phyloP scores from a whole-genome alignment of 2,797 vertebrate species.

The Urophycis tenuis region DNA sequence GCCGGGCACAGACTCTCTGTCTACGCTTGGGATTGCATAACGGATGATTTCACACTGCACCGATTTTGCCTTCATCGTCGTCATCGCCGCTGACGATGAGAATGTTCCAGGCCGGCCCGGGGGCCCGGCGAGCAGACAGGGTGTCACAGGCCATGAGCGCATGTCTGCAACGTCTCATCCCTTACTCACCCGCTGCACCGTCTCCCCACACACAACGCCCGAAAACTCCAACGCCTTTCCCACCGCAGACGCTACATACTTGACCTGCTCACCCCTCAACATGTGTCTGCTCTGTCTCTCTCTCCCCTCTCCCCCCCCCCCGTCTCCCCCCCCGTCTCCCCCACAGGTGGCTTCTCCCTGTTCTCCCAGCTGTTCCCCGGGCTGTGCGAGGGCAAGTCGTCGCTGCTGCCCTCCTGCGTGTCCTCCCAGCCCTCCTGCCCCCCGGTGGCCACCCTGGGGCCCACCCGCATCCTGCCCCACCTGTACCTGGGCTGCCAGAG shows the following conservation, averaged over 20 bases:
- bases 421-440: slow-evolving; percentile 84
- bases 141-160: neutral
- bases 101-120: no score
- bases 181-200: neutral
- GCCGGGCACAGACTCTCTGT: no score
- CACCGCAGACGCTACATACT: no score
- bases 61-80: no score
- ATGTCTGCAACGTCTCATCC: neutral
- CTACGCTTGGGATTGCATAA: no score
- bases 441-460: slow-evolving; percentile 78
- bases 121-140: neutral
- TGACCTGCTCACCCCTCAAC: no score
- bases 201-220: no score
- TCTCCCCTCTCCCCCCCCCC: no score
- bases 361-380: slow-evolving; percentile 88
- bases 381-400: slow-evolving; percentile 89
- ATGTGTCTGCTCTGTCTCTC: no score
- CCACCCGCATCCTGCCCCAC: slow-evolving; percentile 92
- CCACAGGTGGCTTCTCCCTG: slow-evolving; percentile 82
- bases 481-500: slow-evolving; percentile 95
- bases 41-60: no score
- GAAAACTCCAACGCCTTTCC: no score
- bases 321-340: neutral
- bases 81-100: no score
- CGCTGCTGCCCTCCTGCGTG: slow-evolving; percentile 82